Conservation (phyloP, 1,140 invertebrate species). For the Laupala kohalensis region DNA sequence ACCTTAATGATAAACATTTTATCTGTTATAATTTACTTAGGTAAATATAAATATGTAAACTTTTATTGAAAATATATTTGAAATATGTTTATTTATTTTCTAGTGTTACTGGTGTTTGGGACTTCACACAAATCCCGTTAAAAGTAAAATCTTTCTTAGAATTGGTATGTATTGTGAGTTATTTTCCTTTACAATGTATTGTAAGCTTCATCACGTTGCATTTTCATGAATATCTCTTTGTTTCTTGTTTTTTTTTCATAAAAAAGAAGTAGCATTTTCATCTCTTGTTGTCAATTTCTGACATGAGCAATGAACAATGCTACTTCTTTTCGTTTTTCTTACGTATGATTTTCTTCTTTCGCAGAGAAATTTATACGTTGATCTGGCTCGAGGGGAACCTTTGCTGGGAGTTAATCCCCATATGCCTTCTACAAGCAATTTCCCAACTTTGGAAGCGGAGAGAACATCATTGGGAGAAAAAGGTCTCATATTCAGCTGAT, state of each 20-base stretch:
- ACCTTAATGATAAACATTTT: too few relatives aligned
- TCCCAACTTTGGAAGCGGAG: slow-evolving; percentile 47
- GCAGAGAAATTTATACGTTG: slow-evolving; percentile 50
- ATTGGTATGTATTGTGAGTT: slow-evolving; percentile 33
- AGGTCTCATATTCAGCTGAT: slow-evolving; percentile 5
- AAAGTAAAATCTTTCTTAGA: slow-evolving; percentile 69
- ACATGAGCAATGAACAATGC: too few relatives aligned
- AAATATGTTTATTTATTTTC: background rate
- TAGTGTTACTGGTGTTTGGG: slow-evolving; percentile 49
- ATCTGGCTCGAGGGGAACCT: slow-evolving; percentile 51
- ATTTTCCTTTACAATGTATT: too few relatives aligned
- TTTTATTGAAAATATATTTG: too few relatives aligned
- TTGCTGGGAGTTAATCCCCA: slow-evolving; percentile 49
- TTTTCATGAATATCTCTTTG: too few relatives aligned
- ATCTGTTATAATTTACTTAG: too few relatives aligned
- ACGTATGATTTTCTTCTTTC: slow-evolving; percentile 22
- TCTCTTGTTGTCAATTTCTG: too few relatives aligned
- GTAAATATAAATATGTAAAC: too few relatives aligned
- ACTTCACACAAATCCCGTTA: slow-evolving; percentile 74
- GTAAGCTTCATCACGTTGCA: too few relatives aligned
- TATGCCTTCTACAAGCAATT: slow-evolving; percentile 35
- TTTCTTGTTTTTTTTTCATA: too few relatives aligned
- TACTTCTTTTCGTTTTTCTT: too few relatives aligned
- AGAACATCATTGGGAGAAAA: slow-evolving; percentile 49
- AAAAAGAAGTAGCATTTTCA: too few relatives aligned